Evolutionary conservation across 1,140 invertebrate species (phyloP).

Genomic region (Drosophila seguyi): DNA sequence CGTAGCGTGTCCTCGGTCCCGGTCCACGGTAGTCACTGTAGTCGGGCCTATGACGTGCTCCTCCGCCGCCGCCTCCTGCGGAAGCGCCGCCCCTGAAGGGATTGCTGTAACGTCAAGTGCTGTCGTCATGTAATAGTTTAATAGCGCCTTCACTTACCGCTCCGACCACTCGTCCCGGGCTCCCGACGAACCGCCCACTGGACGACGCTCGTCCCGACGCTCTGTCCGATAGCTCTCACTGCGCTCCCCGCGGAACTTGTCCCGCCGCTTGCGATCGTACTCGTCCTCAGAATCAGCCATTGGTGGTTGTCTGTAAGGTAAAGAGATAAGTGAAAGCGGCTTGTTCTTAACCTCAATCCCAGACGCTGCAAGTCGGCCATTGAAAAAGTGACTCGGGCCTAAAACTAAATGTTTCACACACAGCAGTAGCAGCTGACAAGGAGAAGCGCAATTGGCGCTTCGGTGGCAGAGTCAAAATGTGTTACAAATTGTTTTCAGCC

Average conservation of each 20-base stretch:
- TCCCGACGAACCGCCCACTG: constrained; percentile 59
- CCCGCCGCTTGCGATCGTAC: constrained; percentile 94
- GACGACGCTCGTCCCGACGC: constrained; percentile 89
- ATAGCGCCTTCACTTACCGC: constrained; percentile 81
- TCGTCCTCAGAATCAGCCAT: constrained; percentile 97
- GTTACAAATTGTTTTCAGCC: constrained; percentile 6
- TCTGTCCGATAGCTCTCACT: constrained; percentile 91
- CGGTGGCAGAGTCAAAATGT: not conserved
- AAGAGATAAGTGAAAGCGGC: constrained; percentile 41
- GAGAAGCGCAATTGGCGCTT: no score
- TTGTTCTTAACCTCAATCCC: constrained; percentile 30
- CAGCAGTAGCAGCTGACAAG: not conserved
- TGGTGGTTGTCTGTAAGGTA: constrained; percentile 35
- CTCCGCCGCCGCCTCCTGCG: constrained; percentile 75
- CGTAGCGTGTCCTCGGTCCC: constrained; percentile 87
- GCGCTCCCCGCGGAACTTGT: constrained; percentile 95
- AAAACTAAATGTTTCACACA: not conserved
- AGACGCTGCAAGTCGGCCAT: not conserved
- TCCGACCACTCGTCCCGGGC: constrained; percentile 92
- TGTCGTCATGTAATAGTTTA: constrained; percentile 11
- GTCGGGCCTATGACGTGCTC: constrained; percentile 87
- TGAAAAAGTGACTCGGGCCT: not conserved
- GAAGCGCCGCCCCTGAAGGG: constrained; percentile 80
- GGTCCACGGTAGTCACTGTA: constrained; percentile 90
- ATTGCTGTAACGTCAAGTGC: constrained; percentile 62